These are phyloP conservation scores for Tapirus terrestris DNA, from an alignment of 2,113 vertebrate genomes.

Conservation along the genomic window DNA sequence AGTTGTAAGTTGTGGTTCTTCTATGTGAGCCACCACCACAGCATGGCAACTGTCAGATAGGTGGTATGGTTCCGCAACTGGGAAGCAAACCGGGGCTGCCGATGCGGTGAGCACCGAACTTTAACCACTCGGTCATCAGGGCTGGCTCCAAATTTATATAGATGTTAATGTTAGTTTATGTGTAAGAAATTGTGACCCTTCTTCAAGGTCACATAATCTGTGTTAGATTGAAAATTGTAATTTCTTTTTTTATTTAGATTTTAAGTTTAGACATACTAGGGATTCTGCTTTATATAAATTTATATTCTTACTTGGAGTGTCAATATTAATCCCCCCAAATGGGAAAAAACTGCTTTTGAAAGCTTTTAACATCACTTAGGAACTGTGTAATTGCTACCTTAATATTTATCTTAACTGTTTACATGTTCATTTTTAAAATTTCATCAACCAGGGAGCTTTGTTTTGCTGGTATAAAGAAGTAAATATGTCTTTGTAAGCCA, in stretches of 20 bases:
- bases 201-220: not conserved
- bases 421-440: conserved; percentile 68
- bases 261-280: not conserved
- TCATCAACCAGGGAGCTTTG: conserved; percentile 66
- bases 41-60: too few relatives aligned
- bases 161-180: not conserved
- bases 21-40: too few relatives aligned
- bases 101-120: too few relatives aligned
- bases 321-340: fast-evolving
- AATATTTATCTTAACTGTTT: conserved; percentile 44
- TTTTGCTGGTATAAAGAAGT: conserved; percentile 44
- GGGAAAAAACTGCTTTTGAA: not conserved
- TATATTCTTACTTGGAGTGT: conserved; percentile 19
- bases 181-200: not conserved
- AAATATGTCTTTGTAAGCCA: conserved; percentile 40
- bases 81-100: too few relatives aligned
- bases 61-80: too few relatives aligned
- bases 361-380: not conserved
- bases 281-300: not conserved
- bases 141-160: not conserved
- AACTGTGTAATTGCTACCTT: not conserved
- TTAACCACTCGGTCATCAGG: too few relatives aligned
- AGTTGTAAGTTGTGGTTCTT: too few relatives aligned
- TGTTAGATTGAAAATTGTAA: not conserved
- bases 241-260: not conserved